phyloP scores from a whole-genome alignment of 2,113 vertebrate species.

The Pseudois nayaur region DNA sequence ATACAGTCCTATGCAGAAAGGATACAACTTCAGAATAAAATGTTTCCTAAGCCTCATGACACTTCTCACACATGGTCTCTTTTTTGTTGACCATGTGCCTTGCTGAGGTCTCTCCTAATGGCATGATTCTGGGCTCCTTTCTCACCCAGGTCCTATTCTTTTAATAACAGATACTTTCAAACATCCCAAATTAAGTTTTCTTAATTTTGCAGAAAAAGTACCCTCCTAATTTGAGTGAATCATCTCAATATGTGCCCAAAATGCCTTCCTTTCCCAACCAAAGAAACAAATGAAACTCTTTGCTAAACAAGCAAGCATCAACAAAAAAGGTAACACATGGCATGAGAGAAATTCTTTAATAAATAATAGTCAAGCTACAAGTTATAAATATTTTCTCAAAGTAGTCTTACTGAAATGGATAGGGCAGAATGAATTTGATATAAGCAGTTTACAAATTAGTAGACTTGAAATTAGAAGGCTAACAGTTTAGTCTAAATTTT shows the following conservation, averaged over 20 bases:
- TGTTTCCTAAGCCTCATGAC: background rate
- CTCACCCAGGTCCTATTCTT: background rate
- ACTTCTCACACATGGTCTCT: background rate
- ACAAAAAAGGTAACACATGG: background rate
- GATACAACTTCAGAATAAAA: background rate
- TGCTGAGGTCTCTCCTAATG: background rate
- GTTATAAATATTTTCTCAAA: background rate
- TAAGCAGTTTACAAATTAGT: background rate
- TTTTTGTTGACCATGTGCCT: background rate
- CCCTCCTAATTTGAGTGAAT: background rate
- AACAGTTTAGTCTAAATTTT: background rate
- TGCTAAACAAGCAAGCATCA: background rate
- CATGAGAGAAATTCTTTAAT: background rate
- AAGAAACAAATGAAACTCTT: background rate
- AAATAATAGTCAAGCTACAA: background rate
- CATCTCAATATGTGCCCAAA: rapidly evolving
- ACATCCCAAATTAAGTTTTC: background rate
- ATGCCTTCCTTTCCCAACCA: background rate
- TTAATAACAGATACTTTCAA: background rate
- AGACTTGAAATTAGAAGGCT: background rate
- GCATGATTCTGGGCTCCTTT: background rate
- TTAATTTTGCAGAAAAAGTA: background rate
- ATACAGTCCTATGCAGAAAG: background rate
- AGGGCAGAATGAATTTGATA: background rate
- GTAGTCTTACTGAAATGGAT: background rate